A percentile compares a stretch with the other conserved stretches of the same genome.
Conservation (phyloP, 1,140 invertebrate species). For the Drosophila tristis region DNA sequence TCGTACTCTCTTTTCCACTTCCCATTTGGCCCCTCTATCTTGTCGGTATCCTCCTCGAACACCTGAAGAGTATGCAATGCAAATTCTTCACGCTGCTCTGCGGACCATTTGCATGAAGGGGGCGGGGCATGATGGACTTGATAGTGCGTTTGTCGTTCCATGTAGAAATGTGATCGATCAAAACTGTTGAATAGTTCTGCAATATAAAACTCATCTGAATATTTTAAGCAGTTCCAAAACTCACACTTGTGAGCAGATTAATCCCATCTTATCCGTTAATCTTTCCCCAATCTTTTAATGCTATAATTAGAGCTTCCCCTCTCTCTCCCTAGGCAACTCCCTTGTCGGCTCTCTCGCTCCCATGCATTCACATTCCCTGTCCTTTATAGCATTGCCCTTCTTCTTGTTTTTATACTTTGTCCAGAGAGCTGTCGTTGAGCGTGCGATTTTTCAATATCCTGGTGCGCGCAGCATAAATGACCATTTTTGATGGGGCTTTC, state of each 20-base stretch:
- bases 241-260: too few species aligned
- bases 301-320: too few species aligned
- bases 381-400: constrained; percentile 44
- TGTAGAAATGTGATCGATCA: too few species aligned
- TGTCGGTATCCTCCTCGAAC: constrained; percentile 3
- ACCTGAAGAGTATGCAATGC: constrained; percentile 66
- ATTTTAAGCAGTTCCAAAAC: too few species aligned
- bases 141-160: background rate
- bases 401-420: constrained; percentile 33
- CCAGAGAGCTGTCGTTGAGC: constrained; percentile 31
- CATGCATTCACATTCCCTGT: background rate
- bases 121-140: constrained; percentile 14
- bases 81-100: constrained; percentile 36
- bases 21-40: background rate
- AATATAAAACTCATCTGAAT: too few species aligned
- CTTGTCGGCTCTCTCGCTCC: too few species aligned
- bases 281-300: too few species aligned
- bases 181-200: too few species aligned
- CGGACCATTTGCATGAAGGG: constrained; percentile 3
- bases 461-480: constrained; percentile 48
- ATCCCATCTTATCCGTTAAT: too few species aligned
- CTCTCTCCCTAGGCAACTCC: too few species aligned
- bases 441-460: constrained; percentile 79
- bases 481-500: constrained; percentile 49
- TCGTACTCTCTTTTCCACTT: too few species aligned